Percentiles rank a stretch among this genome's conserved stretches.
Evolutionary conservation across 2,888 invertebrate genomes (phyloP).

Genomic region (Drosophila bunnanda): DNA sequence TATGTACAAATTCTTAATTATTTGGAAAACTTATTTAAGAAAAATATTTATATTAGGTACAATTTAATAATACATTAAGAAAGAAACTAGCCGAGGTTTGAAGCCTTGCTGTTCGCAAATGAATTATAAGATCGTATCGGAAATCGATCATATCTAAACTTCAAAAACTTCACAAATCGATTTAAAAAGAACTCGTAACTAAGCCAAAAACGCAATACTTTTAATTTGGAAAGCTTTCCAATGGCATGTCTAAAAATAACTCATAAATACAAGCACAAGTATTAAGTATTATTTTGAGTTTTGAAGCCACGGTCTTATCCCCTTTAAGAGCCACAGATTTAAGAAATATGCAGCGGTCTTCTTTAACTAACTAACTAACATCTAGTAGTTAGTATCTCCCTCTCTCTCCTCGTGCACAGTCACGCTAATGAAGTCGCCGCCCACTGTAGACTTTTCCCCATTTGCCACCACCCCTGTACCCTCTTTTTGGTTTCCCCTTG

Average conservation of each 20-base stretch:
- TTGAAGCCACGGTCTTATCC: neutral
- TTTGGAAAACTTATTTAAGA: too few relatives aligned
- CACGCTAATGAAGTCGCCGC: slow-evolving; percentile 22
- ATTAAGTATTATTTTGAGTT: neutral
- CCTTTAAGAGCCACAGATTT: neutral
- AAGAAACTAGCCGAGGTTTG: too few relatives aligned
- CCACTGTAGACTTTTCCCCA: slow-evolving; percentile 9
- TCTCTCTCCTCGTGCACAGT: slow-evolving; percentile 8
- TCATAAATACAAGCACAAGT: neutral
- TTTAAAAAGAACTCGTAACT: too few relatives aligned
- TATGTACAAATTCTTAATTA: too few relatives aligned
- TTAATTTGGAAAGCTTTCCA: too few relatives aligned
- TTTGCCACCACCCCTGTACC: neutral
- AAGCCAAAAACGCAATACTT: too few relatives aligned
- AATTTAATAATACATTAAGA: too few relatives aligned
- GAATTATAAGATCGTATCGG: too few relatives aligned
- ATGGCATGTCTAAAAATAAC: neutral
- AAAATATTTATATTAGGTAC: too few relatives aligned
- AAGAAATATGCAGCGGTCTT: neutral
- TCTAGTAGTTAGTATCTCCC: slow-evolving; percentile 12
- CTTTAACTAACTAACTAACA: neutral
- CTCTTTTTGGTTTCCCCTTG: neutral
- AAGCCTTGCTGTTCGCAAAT: too few relatives aligned
- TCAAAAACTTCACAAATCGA: too few relatives aligned
- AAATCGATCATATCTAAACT: too few relatives aligned